phyloP scores from a whole-genome alignment of 2,113 vertebrate genomes.

The Numenius arquata region DNA sequence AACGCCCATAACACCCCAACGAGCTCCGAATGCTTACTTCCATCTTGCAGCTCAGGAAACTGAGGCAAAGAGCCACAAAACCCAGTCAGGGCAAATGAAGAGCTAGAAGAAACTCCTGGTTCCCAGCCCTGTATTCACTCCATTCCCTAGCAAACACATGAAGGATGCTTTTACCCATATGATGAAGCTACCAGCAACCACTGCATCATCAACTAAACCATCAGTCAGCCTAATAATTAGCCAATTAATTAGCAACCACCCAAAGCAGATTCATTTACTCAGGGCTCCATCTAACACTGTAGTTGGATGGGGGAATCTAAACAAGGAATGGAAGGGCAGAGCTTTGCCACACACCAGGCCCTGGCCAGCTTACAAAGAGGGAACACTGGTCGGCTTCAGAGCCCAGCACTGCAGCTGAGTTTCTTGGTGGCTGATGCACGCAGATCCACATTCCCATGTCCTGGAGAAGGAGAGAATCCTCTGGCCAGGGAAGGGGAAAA shows the following conservation, averaged over 20 bases:
- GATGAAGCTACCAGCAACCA: slow-evolving; percentile 37
- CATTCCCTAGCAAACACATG: neutral
- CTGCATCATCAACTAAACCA: slow-evolving; percentile 49
- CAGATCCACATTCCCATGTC: neutral
- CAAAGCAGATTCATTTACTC: slow-evolving; percentile 45
- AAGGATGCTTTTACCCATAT: neutral
- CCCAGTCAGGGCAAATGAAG: neutral
- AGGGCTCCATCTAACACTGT: neutral
- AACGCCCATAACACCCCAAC: neutral
- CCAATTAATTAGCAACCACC: slow-evolving; percentile 54
- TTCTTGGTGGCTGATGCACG: neutral
- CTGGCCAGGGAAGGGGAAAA: neutral
- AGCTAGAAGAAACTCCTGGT: neutral
- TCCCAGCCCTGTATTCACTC: neutral
- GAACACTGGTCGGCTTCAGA: neutral
- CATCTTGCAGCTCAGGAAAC: neutral
- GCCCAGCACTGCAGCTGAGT: neutral
- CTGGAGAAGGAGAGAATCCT: neutral
- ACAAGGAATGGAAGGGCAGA: neutral
- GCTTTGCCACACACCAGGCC: neutral
- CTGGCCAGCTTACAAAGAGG: neutral
- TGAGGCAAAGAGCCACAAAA: slow-evolving; percentile 25
- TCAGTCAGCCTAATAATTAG: slow-evolving; percentile 62
- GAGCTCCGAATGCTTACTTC: neutral
- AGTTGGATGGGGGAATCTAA: neutral